Percentiles rank a stretch among this genome's conserved stretches.
These are phyloP conservation scores for Lucilia sericata DNA, from an alignment of 1,140 invertebrate genomes.

Conservation along the genomic window DNA sequence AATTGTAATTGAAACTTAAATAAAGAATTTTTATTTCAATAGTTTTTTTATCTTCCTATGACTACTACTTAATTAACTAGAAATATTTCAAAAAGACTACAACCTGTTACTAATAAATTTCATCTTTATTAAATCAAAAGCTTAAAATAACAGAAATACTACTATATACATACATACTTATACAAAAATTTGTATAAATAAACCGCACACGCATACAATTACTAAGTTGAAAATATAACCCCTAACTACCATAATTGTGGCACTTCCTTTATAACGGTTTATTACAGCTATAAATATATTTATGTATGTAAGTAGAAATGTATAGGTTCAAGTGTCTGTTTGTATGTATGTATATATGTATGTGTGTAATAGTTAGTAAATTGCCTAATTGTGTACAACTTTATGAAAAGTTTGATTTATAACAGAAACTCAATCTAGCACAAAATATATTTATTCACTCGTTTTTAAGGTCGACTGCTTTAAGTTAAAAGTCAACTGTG, in stretches of 20 bases:
- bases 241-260: not conserved
- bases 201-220: not conserved
- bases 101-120: conserved; percentile 35
- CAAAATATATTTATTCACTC: conserved; percentile 34
- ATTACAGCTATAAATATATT: not conserved
- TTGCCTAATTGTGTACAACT: conserved; percentile 44
- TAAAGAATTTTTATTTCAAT: not conserved
- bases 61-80: conserved; percentile 25
- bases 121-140: conserved; percentile 35
- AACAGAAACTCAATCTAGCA: conserved; percentile 39
- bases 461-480: conserved; percentile 39
- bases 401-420: conserved; percentile 44
- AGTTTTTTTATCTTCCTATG: not conserved
- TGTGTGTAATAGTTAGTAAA: not conserved
- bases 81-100: not conserved
- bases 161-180: not conserved
- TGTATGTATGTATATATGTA: not conserved
- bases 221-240: not conserved
- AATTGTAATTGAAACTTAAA: not conserved
- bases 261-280: not conserved
- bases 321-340: not conserved
- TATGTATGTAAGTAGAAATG: not conserved
- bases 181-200: not conserved
- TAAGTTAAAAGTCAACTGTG: conserved; percentile 43
- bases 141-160: conserved; percentile 1